A percentile compares a stretch with the other conserved stretches of the same genome.
Evolutionary conservation across 2,113 vertebrate genomes (phyloP).

Genomic region (Okapia johnstoni): DNA sequence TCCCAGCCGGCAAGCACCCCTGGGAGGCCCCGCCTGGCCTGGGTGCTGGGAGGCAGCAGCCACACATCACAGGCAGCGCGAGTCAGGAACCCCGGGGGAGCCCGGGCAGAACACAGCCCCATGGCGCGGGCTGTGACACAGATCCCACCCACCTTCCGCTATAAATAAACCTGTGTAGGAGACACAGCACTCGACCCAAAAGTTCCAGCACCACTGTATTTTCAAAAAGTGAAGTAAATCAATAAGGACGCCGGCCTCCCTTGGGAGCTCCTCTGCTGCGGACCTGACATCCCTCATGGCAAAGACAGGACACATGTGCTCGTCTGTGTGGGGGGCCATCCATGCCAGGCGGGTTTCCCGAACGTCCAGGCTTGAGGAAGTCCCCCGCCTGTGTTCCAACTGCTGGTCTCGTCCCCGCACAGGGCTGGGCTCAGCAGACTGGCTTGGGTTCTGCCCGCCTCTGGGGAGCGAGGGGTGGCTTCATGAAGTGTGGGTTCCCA

Average conservation of each 20-base stretch:
- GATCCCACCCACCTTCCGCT: constrained; percentile 73
- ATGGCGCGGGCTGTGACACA: constrained; percentile 37
- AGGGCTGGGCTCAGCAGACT: rapidly evolving
- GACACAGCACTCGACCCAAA: constrained; percentile 65
- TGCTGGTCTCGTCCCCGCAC: rapidly evolving
- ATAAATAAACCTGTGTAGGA: constrained; percentile 80
- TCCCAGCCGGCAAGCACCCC: neutral
- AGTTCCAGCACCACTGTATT: constrained; percentile 59
- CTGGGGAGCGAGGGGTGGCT: rapidly evolving
- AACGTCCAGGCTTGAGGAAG: neutral
- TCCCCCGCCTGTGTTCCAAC: neutral
- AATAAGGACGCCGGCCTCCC: neutral
- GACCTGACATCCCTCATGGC: rapidly evolving
- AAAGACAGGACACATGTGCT: rapidly evolving
- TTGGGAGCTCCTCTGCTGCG: neutral
- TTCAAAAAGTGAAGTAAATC: constrained; percentile 26
- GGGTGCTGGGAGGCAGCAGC: neutral
- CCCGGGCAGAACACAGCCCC: constrained; percentile 44
- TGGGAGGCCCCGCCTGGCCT: neutral
- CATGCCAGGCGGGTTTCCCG: rapidly evolving
- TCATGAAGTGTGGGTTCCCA: neutral
- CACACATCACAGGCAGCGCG: neutral
- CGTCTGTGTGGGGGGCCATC: rapidly evolving
- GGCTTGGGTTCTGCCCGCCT: neutral
- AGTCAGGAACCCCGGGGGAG: constrained; percentile 41